These are phyloP conservation scores for Tragelaphus buxtoni DNA, from an alignment of 2,113 vertebrate genomes.

Conservation along the genomic window DNA sequence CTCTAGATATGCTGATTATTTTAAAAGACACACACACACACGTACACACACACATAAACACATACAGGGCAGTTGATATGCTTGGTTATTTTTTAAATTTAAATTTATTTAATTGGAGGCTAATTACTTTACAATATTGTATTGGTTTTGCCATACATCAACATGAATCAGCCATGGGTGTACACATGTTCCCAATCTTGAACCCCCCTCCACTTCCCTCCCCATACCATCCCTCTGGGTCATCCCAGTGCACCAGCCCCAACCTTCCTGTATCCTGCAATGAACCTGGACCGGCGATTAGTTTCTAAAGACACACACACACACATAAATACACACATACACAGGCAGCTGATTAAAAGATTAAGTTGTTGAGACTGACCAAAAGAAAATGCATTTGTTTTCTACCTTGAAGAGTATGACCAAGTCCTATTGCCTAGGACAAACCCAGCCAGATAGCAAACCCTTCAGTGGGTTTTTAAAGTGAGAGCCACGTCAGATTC, in stretches of 20 bases:
- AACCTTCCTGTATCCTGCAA: too few species aligned
- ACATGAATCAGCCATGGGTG: too few species aligned
- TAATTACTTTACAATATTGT: too few species aligned
- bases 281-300: too few species aligned
- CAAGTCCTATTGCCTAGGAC: background rate
- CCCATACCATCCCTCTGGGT: too few species aligned
- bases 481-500: background rate
- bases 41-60: background rate
- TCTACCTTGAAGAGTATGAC: background rate
- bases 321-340: background rate
- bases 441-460: background rate
- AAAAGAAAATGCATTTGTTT: background rate
- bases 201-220: too few species aligned
- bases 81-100: background rate
- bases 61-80: background rate
- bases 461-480: conserved; percentile 24
- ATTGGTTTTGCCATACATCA: too few species aligned
- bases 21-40: background rate
- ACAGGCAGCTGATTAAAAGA: background rate
- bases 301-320: background rate
- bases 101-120: too few species aligned
- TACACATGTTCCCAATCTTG: too few species aligned
- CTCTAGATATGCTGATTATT: background rate
- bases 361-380: background rate
- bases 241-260: too few species aligned